Evolutionary conservation across 2,113 vertebrate species (phyloP).

Genomic region (Larimichthys polyactis): DNA sequence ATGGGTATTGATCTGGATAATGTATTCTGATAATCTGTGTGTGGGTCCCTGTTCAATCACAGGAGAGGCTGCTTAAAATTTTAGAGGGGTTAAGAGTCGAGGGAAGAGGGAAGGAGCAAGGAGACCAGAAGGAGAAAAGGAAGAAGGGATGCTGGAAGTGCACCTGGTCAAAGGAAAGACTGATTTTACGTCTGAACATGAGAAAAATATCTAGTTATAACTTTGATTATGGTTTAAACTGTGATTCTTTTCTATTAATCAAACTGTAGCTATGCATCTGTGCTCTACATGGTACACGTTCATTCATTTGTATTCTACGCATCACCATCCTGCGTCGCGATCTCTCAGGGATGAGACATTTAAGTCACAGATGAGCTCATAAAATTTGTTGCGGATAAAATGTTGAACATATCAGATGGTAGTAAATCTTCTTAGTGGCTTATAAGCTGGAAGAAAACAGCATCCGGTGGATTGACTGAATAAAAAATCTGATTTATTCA

Average conservation of each 20-base stretch:
- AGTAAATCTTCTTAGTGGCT: neutral
- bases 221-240: neutral
- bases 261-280: neutral
- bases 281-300: neutral
- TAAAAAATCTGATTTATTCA: neutral
- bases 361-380: neutral
- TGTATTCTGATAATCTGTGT: constrained; percentile 73
- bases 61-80: constrained; percentile 52
- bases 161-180: neutral
- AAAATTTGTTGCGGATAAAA: neutral
- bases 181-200: no score
- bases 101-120: neutral
- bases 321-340: neutral
- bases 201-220: neutral
- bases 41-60: constrained; percentile 56
- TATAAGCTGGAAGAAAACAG: neutral
- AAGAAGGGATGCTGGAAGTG: neutral
- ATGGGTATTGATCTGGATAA: constrained; percentile 79
- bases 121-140: neutral
- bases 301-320: neutral
- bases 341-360: neutral
- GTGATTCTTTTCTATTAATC: neutral
- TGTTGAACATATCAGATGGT: neutral
- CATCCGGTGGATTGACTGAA: neutral
- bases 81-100: constrained; percentile 39